Evolutionary conservation across 2,888 invertebrate genomes (phyloP), one percentile per base, ranked within the genome.

Genomic region (Ochropacha duplaris): DNA sequence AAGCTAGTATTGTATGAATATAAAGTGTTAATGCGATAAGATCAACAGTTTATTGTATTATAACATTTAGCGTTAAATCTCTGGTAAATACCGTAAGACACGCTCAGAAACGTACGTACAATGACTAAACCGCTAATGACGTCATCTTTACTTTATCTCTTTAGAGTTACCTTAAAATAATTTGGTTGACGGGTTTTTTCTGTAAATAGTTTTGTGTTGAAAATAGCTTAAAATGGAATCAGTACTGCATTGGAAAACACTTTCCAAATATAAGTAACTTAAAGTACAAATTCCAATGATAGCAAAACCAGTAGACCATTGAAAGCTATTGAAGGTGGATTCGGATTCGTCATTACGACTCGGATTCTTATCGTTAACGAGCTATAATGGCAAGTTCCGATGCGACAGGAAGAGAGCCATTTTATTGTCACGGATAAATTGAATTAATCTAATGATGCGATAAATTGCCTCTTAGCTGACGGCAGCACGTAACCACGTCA

Each of bases 371-470:
- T 78, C 77, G 76, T 74, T 87, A 88, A 88, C 86, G 82, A 88
- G 81, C 68, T 69, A 62, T 80, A 78, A 83, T 81, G 81, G 79
- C 78, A 76, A 78, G 83, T 81, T 85, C 81, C 83, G 81, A 81
- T 71, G 77, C 65, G 75, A 68, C 88, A 86, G 91, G 91, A 91
- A 89, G 85, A 71, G 69, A 73, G 71, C 83, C 81, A 88, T 89
- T 88, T 82, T 84, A 82, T 76, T 86, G 88, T 86, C 83, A 83
- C 72, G 81, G 85, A 84, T 86, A 84, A 83, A 88, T 89, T 90
- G 89, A 88, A 88, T 86, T 83, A 89, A 87, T 87, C 86, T 87
- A 87, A 90, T 90, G 83, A 86, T 76, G 79, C 86, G 83, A 82
- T 83, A 84, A 87, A 88, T 88, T 86, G 87, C 76, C 78, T 75